Evolutionary conservation across 2,888 invertebrate genomes (phyloP), one percentile per base, ranked within the genome.

Genomic region (Aporophyla lueneburgensis): DNA sequence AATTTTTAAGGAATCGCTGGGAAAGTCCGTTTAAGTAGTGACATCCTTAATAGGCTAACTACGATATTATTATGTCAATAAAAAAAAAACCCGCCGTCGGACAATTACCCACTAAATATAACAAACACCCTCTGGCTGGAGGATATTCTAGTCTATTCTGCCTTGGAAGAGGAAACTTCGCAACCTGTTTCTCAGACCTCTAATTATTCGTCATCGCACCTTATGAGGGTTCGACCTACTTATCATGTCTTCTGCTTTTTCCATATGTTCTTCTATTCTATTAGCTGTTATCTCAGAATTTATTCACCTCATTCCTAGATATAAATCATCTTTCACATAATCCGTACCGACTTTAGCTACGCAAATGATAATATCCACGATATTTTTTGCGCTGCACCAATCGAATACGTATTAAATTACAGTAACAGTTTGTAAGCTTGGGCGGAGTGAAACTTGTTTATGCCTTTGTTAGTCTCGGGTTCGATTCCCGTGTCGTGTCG

Each of bases 401-500:
- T 74, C 69, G 62, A 81, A 76, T 66, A 79, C 58, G 66, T 76
- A 77, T 87, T 87, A 84, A 88, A 87, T 87, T 78, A 88, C 84
- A 77, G 71, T 76, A 85, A 88, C 86, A 78, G 70, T 75, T 79
- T 84, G 75, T 69, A 81, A 76, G 75, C 74, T 76, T 73, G 86
- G 83, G 78, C 89, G 83, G 85, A 91, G 92, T 91, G 92, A 91
- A 90, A 93, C 88, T 88, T 87, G 83, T 89, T 87, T 86, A 86
- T 91, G 89, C 91, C 90, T 91, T 92, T 92, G 93, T 93, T 91
- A 86, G 77, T 83, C 79, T 86, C 83, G 88, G 90, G 93, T 94
- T 94, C 93, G 94, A 94, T 92, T 94, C 95, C 93, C 90, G 91
- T 90, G 91, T 92, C 94, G 92, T 93, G 94, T 92, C 90, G 92